Conservation (phyloP, 2,797 vertebrate genomes). For the Leucoraja ocellata region DNA sequence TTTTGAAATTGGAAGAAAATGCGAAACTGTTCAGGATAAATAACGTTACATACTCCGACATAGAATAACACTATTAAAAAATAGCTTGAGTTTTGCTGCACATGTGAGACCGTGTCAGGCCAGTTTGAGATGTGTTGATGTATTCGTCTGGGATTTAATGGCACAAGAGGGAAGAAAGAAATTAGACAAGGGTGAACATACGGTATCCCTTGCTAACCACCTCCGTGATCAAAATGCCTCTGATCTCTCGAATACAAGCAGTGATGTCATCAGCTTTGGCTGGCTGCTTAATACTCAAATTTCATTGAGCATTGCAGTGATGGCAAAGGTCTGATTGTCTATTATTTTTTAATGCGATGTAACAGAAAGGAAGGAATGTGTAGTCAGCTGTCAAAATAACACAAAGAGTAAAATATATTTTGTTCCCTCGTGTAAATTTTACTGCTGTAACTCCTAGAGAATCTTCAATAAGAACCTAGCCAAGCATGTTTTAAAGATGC, state of each 20-base stretch:
- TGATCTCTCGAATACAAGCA: not conserved
- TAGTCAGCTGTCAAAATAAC: not conserved
- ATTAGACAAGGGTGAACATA: not conserved
- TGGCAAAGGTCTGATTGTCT: not conserved
- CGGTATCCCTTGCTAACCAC: not conserved
- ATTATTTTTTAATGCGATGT: not conserved
- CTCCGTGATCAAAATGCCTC: not conserved
- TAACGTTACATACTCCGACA: not conserved
- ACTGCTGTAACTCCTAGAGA: not conserved
- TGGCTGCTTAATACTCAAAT: conserved; percentile 8
- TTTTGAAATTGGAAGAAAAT: not conserved
- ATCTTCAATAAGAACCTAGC: not conserved
- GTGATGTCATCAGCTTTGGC: not conserved
- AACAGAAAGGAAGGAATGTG: not conserved
- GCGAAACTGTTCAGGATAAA: not conserved
- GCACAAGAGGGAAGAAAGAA: not conserved
- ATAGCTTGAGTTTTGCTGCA: not conserved
- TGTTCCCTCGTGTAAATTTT: not conserved
- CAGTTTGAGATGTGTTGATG: not conserved
- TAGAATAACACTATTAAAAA: not conserved
- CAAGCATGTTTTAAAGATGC: not conserved
- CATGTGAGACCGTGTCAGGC: not conserved
- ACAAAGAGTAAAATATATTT: not conserved
- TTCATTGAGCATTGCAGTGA: not conserved
- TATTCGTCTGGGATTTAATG: not conserved